Percentiles rank a stretch among this genome's conserved stretches.
These are phyloP conservation scores for Heliconius hermathena DNA, from an alignment of 1,140 invertebrate genomes.

Conservation along the genomic window DNA sequence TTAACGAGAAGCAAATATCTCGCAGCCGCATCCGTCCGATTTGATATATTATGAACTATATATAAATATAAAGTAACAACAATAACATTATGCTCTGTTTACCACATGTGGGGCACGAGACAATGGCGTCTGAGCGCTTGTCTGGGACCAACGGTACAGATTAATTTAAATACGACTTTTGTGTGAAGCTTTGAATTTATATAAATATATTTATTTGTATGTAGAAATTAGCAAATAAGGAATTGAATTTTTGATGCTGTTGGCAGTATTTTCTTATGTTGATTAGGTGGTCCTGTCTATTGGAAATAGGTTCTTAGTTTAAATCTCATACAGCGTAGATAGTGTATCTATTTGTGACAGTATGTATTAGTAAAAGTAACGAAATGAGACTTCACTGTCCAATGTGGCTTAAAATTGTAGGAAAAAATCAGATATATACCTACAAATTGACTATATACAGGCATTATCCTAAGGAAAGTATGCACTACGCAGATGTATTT, in stretches of 20 bases:
- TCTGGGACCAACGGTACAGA: slow-evolving; percentile 18
- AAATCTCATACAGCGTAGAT: too few species aligned
- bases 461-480: too few species aligned
- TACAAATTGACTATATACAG: too few species aligned
- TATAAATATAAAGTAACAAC: slow-evolving; percentile 28
- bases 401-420: too few species aligned
- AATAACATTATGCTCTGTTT: slow-evolving; percentile 31
- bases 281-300: not conserved
- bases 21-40: slow-evolving; percentile 5
- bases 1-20: not conserved
- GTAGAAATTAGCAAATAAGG: not conserved
- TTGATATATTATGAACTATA: slow-evolving; percentile 15
- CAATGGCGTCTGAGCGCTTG: slow-evolving; percentile 21
- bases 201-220: too few species aligned
- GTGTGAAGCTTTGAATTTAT: not conserved
- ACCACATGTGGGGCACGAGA: slow-evolving; percentile 22
- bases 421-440: too few species aligned
- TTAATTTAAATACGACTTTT: not conserved
- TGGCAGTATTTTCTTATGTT: not conserved
- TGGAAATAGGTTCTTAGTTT: too few species aligned
- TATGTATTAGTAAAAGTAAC: too few species aligned
- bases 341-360: too few species aligned
- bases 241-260: not conserved
- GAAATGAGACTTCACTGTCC: too few species aligned
- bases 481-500: too few species aligned